These are phyloP conservation scores for Prorops nasuta DNA, from an alignment of 1,140 invertebrate species.

Conservation along the genomic window DNA sequence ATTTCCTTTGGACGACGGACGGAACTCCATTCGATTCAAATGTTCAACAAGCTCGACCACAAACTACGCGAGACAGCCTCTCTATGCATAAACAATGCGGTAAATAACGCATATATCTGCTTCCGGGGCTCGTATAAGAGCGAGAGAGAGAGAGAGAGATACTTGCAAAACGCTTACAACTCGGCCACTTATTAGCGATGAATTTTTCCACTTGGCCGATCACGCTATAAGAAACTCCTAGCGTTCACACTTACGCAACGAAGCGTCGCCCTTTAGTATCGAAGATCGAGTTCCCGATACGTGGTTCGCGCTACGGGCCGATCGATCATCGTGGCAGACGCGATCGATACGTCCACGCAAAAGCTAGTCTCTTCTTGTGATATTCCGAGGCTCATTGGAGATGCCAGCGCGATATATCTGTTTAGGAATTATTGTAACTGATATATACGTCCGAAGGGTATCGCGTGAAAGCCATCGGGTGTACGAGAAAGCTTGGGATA, in stretches of 20 bases:
- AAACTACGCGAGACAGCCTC: no score
- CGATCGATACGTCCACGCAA: slow-evolving; percentile 21
- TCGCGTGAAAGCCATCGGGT: no score
- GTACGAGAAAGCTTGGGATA: no score
- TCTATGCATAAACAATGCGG: no score
- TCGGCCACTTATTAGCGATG: not conserved
- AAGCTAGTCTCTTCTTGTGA: no score
- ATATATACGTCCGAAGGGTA: no score
- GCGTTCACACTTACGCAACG: slow-evolving; percentile 19
- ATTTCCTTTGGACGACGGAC: not conserved
- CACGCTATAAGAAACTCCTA: not conserved
- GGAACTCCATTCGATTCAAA: not conserved
- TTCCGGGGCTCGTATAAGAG: not conserved
- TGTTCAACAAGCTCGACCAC: not conserved
- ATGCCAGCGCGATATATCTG: no score
- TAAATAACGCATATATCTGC: no score
- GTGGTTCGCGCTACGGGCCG: slow-evolving; percentile 21
- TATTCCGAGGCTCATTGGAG: no score
- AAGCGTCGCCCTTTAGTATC: slow-evolving; percentile 10
- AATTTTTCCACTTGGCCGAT: not conserved
- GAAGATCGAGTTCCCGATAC: slow-evolving; percentile 35
- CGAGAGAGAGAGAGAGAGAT: not conserved
- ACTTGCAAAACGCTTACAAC: not conserved
- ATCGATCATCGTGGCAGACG: slow-evolving; percentile 34
- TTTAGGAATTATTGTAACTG: no score